Conservation (phyloP, 2,113 vertebrate species). For the Heptranchias perlo region DNA sequence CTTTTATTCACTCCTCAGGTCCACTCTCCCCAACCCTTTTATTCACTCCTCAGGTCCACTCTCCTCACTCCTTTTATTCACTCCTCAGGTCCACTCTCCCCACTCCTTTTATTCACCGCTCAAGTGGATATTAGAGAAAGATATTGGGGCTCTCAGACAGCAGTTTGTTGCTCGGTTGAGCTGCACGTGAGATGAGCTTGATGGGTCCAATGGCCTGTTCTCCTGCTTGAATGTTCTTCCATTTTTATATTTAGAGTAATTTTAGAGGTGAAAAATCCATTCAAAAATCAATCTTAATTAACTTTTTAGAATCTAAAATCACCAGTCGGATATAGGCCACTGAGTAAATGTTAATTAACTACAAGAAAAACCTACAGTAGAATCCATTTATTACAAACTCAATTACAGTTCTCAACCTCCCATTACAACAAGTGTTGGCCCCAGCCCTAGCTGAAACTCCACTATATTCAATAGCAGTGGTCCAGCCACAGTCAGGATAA, state of each 20-base stretch:
- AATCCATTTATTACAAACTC: not conserved
- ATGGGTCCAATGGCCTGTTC: not conserved
- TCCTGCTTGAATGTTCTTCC: not conserved
- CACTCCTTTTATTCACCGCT: no score
- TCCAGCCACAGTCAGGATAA: not conserved
- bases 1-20: no score
- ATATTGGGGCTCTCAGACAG: not conserved
- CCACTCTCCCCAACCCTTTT: no score
- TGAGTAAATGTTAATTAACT: conserved; percentile 2
- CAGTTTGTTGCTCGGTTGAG: not conserved
- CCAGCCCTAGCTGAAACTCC: not conserved
- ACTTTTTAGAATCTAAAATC: not conserved
- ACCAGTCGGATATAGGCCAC: not conserved
- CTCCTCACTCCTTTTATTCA: no score
- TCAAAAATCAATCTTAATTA: conserved; percentile 6
- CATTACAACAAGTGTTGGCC: not conserved
- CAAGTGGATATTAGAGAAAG: not conserved
- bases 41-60: no score
- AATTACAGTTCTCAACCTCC: not conserved
- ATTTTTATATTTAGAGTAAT: not conserved
- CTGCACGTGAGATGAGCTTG: not conserved
- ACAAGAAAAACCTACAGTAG: not conserved
- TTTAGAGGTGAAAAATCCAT: not conserved
- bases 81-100: no score
- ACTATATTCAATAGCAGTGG: not conserved